A percentile compares a stretch with the other conserved stretches of the same genome.
Evolutionary conservation across 2,797 vertebrate species (phyloP).

Genomic region (Rhinella marina): DNA sequence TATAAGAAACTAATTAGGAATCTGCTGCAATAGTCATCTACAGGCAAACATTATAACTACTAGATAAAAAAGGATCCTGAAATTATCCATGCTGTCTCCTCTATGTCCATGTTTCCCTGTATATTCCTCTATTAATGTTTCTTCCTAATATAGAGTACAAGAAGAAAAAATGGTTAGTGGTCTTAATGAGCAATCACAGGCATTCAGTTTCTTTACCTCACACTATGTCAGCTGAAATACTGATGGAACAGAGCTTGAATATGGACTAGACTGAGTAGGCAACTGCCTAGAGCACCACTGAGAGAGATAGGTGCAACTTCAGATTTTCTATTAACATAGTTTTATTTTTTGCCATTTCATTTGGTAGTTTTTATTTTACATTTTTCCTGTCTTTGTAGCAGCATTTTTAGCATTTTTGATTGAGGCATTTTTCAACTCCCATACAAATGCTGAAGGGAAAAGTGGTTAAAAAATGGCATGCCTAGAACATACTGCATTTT

Average conservation of each 20-base stretch:
- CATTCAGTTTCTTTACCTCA: neutral
- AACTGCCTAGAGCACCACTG: neutral
- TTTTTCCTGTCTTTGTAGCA: too few species aligned
- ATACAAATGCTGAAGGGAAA: too few species aligned
- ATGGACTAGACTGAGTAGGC: neutral
- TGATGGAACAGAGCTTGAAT: neutral
- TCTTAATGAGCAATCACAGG: neutral
- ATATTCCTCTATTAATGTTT: neutral
- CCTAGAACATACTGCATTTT: too few species aligned
- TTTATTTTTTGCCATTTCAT: too few species aligned
- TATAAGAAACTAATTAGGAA: conserved; percentile 43
- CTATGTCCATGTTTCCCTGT: neutral
- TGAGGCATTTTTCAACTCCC: too few species aligned
- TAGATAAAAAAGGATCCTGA: neutral
- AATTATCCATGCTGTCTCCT: neutral
- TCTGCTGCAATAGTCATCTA: conserved; percentile 5
- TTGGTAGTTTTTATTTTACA: too few species aligned
- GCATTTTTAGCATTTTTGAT: too few species aligned
- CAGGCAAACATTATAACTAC: neutral
- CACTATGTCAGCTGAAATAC: neutral
- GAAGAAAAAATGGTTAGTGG: neutral
- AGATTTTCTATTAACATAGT: too few species aligned
- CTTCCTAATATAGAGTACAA: neutral
- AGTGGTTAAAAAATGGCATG: too few species aligned
- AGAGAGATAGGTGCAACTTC: neutral